Evolutionary conservation across 2,888 invertebrate genomes (phyloP), one percentile per base, ranked within the genome.

Genomic region (Cenopis cana): DNA sequence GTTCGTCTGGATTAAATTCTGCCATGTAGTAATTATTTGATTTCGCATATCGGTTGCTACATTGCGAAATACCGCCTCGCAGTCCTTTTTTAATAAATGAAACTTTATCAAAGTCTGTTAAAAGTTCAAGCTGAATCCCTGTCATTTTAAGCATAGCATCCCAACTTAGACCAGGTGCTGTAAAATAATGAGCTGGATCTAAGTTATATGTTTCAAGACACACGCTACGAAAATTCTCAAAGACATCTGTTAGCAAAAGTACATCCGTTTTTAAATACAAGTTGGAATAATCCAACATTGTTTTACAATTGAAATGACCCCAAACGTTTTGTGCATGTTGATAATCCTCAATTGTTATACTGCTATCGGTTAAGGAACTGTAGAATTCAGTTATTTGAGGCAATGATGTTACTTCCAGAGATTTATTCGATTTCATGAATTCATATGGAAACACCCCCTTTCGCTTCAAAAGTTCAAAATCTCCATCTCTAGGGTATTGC

Each of bases 231-330:
- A 76, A 33, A 6, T 33, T 75, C 60, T 75, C 73, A 60, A 71
- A 74, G 33, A 75, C 49, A 29, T 76, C 73, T 2, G 66, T 14
- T 64, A 74, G 41, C n/a, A 74, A 55, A n/a, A 74, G 17, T 11
- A 73, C 73, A 59, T 74, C 74, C 11, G 66, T 64, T 56, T 74
- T 73, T 20, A 74, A 46, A 57, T 74, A 74, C 29, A 76, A 20
- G 29, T 75, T 72, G 11, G 61, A 62, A 49, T 74, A 75, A 20
- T 73, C 70, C 2, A 68, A 69, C 46, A 76, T n/a, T 18, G 61
- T 38, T 49, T 62, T 62, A 14, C 68, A 17, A 18, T 71, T 62
- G 20, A 75, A 73, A 12, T 29, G n/a, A 12, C 29, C 50, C 74
- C 75, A 74, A 29, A 74, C 67, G n/a, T 17, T 52, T 56, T 59